Percentiles rank a stretch among this genome's conserved stretches.
Conservation (phyloP, 2,113 vertebrate species). For the Halichoeres trimaculatus region DNA sequence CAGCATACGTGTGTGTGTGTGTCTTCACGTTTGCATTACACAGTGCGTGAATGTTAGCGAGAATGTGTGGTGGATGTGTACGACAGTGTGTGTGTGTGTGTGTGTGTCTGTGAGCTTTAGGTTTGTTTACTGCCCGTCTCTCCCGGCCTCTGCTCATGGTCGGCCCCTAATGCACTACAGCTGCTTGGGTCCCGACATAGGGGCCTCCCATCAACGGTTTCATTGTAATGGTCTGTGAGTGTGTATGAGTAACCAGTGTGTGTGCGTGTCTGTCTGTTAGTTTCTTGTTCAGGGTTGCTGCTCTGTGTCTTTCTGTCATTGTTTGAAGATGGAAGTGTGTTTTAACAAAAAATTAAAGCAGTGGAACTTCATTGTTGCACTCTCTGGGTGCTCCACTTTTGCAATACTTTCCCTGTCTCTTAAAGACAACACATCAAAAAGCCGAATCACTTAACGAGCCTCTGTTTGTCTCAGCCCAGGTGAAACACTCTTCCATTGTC, state of each 20-base stretch:
- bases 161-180: slow-evolving; percentile 91
- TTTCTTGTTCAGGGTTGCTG: slow-evolving; percentile 23
- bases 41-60: slow-evolving; percentile 45
- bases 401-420: slow-evolving; percentile 4
- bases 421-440: slow-evolving; percentile 28
- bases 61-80: slow-evolving; percentile 54
- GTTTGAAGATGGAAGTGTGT: slow-evolving; percentile 36
- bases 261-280: slow-evolving; percentile 40
- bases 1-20: slow-evolving; percentile 28
- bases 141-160: slow-evolving; percentile 82
- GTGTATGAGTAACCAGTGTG: slow-evolving; percentile 51
- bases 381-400: slow-evolving; percentile 7
- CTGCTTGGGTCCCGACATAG: slow-evolving; percentile 83
- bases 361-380: slow-evolving; percentile 19
- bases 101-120: slow-evolving; percentile 68
- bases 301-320: slow-evolving; percentile 13
- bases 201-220: slow-evolving; percentile 78
- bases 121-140: slow-evolving; percentile 82
- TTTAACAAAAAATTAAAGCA: slow-evolving; percentile 7
- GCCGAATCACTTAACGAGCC: slow-evolving; percentile 27
- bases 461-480: slow-evolving; percentile 35
- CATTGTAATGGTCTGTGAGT: slow-evolving; percentile 71
- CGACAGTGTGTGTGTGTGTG: slow-evolving; percentile 13
- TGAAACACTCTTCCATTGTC: slow-evolving; percentile 27
- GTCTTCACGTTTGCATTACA: slow-evolving; percentile 57